A percentile compares a stretch with the other conserved stretches of the same genome.
These are phyloP conservation scores for Cordilura impudica DNA, from an alignment of 2,888 invertebrate genomes.

Conservation along the genomic window DNA sequence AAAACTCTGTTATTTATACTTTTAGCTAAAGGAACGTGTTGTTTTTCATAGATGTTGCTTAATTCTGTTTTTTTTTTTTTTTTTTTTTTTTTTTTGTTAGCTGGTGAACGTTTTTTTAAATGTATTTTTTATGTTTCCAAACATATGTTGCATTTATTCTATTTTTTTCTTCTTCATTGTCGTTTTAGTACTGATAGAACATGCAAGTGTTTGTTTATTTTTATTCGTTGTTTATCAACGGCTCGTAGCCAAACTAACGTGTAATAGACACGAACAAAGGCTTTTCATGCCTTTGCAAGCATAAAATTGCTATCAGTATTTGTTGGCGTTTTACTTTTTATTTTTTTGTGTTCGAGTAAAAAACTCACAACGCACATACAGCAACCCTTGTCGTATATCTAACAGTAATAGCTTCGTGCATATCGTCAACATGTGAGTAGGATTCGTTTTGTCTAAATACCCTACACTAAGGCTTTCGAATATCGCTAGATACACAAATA, in stretches of 20 bases:
- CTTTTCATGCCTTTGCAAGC: conserved; percentile 66
- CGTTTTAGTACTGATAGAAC: neutral
- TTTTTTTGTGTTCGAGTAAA: conserved; percentile 2
- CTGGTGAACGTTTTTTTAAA: neutral
- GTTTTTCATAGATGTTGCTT: conserved; percentile 30
- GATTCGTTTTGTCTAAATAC: neutral
- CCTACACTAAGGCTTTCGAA: neutral
- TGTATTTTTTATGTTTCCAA: neutral
- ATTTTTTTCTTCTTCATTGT: conserved; percentile 2
- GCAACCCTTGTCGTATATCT: neutral
- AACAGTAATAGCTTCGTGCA: neutral
- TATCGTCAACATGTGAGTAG: neutral
- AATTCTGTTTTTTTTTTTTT: neutral
- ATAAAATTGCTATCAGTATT: conserved; percentile 64
- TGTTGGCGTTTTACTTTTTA: conserved; percentile 34
- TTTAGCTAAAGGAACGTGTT: neutral
- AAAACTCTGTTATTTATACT: no score
- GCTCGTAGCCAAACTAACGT: conserved; percentile 67
- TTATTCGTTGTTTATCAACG: conserved; percentile 45
- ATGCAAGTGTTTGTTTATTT: conserved; percentile 17
- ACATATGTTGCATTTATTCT: conserved; percentile 50
- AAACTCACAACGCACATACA: neutral
- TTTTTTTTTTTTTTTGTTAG: neutral
- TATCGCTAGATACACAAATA: no score
- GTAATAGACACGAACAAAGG: conserved; percentile 66